Evolutionary conservation across 2,888 invertebrate genomes (phyloP).

Genomic region (Dryobota labecula): DNA sequence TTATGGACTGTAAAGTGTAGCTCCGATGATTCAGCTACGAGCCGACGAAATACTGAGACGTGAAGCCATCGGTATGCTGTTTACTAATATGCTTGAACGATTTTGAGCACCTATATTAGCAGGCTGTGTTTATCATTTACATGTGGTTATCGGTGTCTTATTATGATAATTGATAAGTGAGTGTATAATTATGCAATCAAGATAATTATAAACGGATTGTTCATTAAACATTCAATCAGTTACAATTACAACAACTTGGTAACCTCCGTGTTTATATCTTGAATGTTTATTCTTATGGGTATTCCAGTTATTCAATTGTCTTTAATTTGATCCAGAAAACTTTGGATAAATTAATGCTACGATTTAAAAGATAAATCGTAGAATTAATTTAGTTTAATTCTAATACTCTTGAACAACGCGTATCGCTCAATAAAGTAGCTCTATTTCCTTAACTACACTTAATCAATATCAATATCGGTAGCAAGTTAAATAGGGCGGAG

Average conservation of each 20-base stretch:
- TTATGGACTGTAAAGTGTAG: constrained; percentile 69
- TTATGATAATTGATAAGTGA: constrained; percentile 10
- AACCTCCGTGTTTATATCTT: constrained; percentile 4
- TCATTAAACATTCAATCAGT: neutral
- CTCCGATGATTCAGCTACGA: constrained; percentile 71
- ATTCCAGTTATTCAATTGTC: neutral
- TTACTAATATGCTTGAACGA: constrained; percentile 51
- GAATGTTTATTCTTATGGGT: neutral
- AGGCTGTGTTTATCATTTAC: neutral
- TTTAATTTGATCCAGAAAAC: neutral
- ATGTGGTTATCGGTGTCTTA: neutral
- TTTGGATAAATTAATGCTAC: neutral
- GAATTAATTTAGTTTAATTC: neutral
- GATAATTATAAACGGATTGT: neutral
- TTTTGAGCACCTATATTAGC: constrained; percentile 32
- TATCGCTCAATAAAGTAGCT: neutral
- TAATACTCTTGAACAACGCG: neutral
- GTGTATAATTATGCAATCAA: neutral
- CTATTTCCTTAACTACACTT: constrained; percentile 19
- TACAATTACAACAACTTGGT: neutral
- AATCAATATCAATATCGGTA: constrained; percentile 43
- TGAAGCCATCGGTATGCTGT: constrained; percentile 77
- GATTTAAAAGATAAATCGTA: neutral
- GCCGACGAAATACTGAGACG: constrained; percentile 68
- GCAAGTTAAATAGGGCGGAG: constrained; percentile 49